phyloP scores from a whole-genome alignment of 2,888 invertebrate species.

The Ochropleura plecta region DNA sequence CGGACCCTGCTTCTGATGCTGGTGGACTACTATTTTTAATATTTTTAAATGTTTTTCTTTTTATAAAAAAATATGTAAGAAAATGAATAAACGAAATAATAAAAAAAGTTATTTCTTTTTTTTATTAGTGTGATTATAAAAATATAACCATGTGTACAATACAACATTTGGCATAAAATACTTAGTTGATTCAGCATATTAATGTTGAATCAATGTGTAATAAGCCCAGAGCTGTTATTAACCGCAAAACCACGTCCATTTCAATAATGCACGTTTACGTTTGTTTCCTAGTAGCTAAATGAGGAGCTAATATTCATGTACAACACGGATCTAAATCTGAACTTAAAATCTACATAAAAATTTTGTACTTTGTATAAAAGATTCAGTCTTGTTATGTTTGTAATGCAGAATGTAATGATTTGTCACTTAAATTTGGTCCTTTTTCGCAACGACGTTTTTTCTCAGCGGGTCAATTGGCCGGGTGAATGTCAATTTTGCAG shows the following conservation, averaged over 20 bases:
- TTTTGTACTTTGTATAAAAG: neutral
- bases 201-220: neutral
- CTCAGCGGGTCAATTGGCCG: too few species aligned
- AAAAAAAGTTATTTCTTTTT: too few species aligned
- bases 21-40: too few species aligned
- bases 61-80: too few species aligned
- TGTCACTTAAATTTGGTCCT: neutral
- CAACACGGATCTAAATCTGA: neutral
- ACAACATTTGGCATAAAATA: neutral
- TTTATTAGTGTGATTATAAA: too few species aligned
- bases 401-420: neutral
- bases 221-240: neutral
- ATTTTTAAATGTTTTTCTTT: too few species aligned
- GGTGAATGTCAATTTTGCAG: too few species aligned
- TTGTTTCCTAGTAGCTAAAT: neutral
- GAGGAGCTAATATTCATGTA: neutral
- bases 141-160: neutral
- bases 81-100: too few species aligned
- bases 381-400: neutral
- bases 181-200: neutral
- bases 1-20: too few species aligned
- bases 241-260: slow-evolving; percentile 12
- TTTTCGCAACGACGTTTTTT: too few species aligned
- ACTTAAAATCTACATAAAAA: neutral
- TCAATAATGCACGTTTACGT: slow-evolving; percentile 5